Evolutionary conservation across 2,888 invertebrate genomes (phyloP).

Genomic region (Tinea trinotella): DNA sequence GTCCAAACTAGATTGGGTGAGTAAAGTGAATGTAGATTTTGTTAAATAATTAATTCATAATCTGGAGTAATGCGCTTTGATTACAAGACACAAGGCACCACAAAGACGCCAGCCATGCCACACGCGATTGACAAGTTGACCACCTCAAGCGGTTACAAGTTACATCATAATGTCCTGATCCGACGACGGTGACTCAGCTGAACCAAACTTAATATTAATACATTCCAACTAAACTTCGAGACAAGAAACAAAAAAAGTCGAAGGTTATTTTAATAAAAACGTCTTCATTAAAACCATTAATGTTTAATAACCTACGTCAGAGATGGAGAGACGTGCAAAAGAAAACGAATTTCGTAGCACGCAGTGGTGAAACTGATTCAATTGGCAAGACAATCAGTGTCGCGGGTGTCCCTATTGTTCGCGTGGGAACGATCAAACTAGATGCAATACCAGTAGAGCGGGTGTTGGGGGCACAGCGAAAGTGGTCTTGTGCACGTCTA

Average conservation of each 20-base stretch:
- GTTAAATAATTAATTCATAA: neutral
- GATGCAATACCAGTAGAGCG: neutral
- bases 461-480: slow-evolving; percentile 42
- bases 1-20: neutral
- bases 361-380: slow-evolving; percentile 51
- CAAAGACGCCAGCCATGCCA: neutral
- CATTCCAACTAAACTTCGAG: neutral
- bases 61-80: neutral
- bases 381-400: slow-evolving; percentile 50
- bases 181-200: slow-evolving; percentile 4
- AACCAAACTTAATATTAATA: neutral
- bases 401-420: slow-evolving; percentile 53
- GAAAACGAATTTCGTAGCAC: slow-evolving; percentile 11
- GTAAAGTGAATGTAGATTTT: neutral
- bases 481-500: slow-evolving; percentile 55
- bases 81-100: neutral
- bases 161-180: neutral
- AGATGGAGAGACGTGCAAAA: slow-evolving; percentile 6
- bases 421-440: slow-evolving; percentile 46
- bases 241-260: slow-evolving; percentile 3
- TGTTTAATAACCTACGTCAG: slow-evolving; percentile 7
- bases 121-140: slow-evolving; percentile 5
- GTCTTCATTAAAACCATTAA: neutral
- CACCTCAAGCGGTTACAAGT: neutral
- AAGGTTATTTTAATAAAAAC: slow-evolving; percentile 9